phyloP scores from a whole-genome alignment of 2,888 invertebrate genomes.

The Drosophila greeni region DNA sequence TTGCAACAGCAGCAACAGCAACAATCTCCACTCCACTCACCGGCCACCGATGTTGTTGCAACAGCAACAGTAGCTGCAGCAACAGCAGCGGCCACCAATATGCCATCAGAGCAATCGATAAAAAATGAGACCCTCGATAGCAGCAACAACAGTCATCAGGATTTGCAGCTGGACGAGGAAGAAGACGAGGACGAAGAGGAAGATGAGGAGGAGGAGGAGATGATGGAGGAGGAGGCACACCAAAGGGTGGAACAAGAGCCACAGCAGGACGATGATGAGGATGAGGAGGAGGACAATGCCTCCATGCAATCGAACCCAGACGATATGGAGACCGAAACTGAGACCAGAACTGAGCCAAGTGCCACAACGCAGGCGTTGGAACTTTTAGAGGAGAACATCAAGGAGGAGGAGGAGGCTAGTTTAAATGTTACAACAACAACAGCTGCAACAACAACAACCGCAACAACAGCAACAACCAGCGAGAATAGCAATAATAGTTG shows the following conservation, averaged over 20 bases:
- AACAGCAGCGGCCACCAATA: conserved; percentile 35
- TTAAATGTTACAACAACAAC: conserved; percentile 39
- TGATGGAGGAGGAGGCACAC: conserved; percentile 18
- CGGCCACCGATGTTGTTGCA: conserved; percentile 41
- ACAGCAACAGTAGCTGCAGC: conserved; percentile 18
- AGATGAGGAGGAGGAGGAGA: conserved; percentile 35
- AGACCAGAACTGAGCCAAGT: conserved; percentile 36
- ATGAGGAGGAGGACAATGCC: conserved; percentile 57
- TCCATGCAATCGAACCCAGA: conserved; percentile 67
- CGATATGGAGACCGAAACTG: conserved; percentile 55
- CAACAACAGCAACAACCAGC: conserved; percentile 26
- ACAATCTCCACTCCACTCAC: conserved; percentile 75
- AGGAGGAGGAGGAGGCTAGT: conserved; percentile 53
- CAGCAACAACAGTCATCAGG: conserved; percentile 28
- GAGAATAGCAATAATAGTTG: conserved; percentile 73
- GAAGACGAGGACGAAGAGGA: conserved; percentile 33
- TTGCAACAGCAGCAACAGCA: conserved; percentile 63
- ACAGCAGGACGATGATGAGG: conserved; percentile 45
- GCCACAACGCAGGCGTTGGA: conserved; percentile 24
- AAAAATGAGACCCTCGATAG: conserved; percentile 36
- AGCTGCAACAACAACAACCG: not conserved
- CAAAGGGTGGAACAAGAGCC: conserved; percentile 11
- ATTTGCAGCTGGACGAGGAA: conserved; percentile 22
- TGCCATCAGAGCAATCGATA: conserved; percentile 8
- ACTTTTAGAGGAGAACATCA: conserved; percentile 23